Evolutionary conservation across 2,113 vertebrate species (phyloP).

Genomic region (Chaetodon auriga): DNA sequence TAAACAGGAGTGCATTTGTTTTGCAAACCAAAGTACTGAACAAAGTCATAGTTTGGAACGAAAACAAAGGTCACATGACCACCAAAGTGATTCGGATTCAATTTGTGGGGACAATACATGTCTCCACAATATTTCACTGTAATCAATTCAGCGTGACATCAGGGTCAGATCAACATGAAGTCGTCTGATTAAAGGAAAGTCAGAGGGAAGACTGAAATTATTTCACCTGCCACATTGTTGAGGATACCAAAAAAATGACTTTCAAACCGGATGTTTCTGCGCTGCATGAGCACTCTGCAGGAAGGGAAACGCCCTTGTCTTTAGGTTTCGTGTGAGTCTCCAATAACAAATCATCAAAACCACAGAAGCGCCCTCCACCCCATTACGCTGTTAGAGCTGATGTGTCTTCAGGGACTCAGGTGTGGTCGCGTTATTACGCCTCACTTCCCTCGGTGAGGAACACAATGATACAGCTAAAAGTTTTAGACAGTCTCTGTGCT

Average conservation of each 20-base stretch:
- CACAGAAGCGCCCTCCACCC: background rate
- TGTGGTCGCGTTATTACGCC: slow-evolving; percentile 46
- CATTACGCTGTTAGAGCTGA: background rate
- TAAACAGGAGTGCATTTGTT: no score
- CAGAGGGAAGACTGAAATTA: background rate
- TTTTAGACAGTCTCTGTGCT: slow-evolving; percentile 21
- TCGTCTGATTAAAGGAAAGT: background rate
- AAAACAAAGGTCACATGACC: no score
- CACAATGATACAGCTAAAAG: slow-evolving; percentile 25
- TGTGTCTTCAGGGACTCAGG: slow-evolving; percentile 56
- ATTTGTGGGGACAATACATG: background rate
- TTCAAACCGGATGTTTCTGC: background rate
- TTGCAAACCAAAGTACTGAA: no score
- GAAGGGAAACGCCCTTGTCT: slow-evolving; percentile 3
- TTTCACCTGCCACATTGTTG: background rate
- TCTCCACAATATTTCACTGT: background rate
- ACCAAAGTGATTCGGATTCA: no score
- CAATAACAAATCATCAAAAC: slow-evolving; percentile 18
- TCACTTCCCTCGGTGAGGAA: slow-evolving; percentile 12
- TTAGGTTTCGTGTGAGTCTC: background rate
- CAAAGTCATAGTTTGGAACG: no score
- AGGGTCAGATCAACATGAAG: background rate
- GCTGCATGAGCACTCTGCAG: background rate
- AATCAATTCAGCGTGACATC: background rate
- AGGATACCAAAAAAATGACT: background rate